Base-by-base conservation (phyloP, 1,140 invertebrate genomes). In the Drosophila triauraria region DNA sequence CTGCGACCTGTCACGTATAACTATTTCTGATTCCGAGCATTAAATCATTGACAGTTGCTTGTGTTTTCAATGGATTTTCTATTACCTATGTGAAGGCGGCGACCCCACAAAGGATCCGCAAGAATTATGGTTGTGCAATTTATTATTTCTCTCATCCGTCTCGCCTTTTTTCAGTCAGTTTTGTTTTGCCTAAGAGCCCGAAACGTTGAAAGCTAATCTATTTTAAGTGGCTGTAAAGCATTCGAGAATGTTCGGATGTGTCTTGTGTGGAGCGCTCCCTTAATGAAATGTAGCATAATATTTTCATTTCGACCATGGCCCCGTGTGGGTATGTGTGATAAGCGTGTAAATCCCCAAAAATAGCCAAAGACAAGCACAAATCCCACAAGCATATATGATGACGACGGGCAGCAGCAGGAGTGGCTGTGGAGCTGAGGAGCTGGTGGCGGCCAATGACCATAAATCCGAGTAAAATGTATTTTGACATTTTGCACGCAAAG, bases 381-480 rank as follows among this genome's bases (percentile, higher is more conserved):
- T 62, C 51, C 68, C 68, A 77, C 62, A 75, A 54, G 69, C 47
- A 72, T 43, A 67, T 57, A 53, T 44, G 50, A 74, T 63, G 40
- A 67, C 56, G 61, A 61, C 3, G 58, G 57, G 51, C 48, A 40
- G 58, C 48, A 32, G 32, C 9, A 10, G 32, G 32, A 35, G 50
- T 80, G 48, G 62, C 48, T 58, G 13, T 51, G 63, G 27, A 50
- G 68, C 74, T 32, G 59, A 60, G 40, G 27, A 50, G 68, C 74
- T 48, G 71, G 48, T 59, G 76, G 68, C 82, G 77, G 20, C 72
- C 69, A 88, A 80, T 88, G 84, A 90, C 85, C 85, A 88, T 88
- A 88, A 88, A 88, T 88, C 88, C 85, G 78, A 88, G 81, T 85
- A 79, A 90, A 90, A 90, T 90, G 78, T 90, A 90, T 90, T 90